Base-by-base conservation (phyloP, 2,888 invertebrate genomes). In the Aspidapion aeneum region DNA sequence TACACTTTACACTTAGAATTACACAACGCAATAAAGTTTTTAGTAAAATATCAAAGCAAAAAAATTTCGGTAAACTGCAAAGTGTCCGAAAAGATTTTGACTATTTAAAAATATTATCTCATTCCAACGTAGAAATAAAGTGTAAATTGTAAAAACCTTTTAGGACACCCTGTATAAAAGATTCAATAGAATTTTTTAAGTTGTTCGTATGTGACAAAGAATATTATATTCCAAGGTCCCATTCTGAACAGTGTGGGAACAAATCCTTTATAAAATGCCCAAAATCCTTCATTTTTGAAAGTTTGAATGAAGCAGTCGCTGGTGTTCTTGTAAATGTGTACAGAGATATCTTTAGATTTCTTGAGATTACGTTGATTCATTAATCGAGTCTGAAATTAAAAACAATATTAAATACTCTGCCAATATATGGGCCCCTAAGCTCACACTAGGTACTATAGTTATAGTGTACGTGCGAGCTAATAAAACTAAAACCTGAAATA, bases 141-240 rank as follows among this genome's bases (percentile, higher is more conserved):
- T n/a, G n/a, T n/a, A n/a, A n/a, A n/a, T n/a, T n/a, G n/a, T n/a
- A n/a, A n/a, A n/a, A n/a, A n/a, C n/a, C n/a, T n/a, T n/a, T n/a
- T n/a, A n/a, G n/a, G n/a, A n/a, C n/a, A n/a, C n/a, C n/a, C n/a
- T n/a, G n/a, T n/a, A n/a, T n/a, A n/a, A 60, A 16, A 19, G 57
- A 57, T 58, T 70, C 71, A 89, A 81, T 90, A 88, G 63, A 89
- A 73, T 72, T 86, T 85, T 80, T 94, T 95, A 67, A 96, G 84
- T 79, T 95, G 94, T 79, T 96, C 96, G 80, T 94, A 96, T 7
- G 93, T 91, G 76, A 96, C 86, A 82, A 96, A 96, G 84, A 96
- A 96, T 77, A 96, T 96, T 69, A 97, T 90, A 82, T 96, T 96
- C 96, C 96, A 97, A 2, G 97, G 96, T 0, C 96, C 96, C 90